phyloP scores from a whole-genome alignment of 1,140 invertebrate species.

The Danaus plexippus region DNA sequence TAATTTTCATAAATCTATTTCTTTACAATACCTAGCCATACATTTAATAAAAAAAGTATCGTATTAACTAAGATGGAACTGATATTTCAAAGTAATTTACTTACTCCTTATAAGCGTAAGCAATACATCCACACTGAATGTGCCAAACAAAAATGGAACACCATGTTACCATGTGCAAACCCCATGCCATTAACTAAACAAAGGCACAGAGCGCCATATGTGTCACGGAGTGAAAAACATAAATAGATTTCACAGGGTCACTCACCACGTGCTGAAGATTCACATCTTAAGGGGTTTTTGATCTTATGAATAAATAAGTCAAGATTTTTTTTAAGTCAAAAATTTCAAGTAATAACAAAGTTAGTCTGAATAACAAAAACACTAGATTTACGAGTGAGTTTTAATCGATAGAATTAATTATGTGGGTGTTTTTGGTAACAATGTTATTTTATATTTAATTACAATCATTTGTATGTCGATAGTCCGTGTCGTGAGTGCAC shows the following conservation, averaged over 20 bases:
- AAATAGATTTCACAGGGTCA: slow-evolving; percentile 45
- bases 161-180: slow-evolving; percentile 25
- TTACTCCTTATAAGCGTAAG: too few species aligned
- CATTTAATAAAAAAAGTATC: too few species aligned
- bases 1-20: too few species aligned
- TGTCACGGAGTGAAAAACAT: slow-evolving; percentile 45
- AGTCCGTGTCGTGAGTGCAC: slow-evolving; percentile 32
- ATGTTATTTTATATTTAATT: too few species aligned
- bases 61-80: too few species aligned
- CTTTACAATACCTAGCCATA: too few species aligned
- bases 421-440: too few species aligned
- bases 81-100: too few species aligned
- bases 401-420: too few species aligned
- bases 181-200: slow-evolving; percentile 28
- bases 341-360: slow-evolving; percentile 1
- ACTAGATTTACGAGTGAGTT: background rate
- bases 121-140: too few species aligned
- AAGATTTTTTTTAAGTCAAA: slow-evolving; percentile 15
- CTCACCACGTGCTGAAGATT: slow-evolving; percentile 25
- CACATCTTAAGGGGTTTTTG: slow-evolving; percentile 26
- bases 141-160: slow-evolving; percentile 11
- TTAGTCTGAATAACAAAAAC: background rate
- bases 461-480: too few species aligned
- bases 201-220: slow-evolving; percentile 41
- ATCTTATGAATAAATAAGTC: slow-evolving; percentile 47